Evolutionary conservation across 2,113 vertebrate species (phyloP), one percentile per base, ranked within the genome.

Genomic region (Centrocercus urophasianus): DNA sequence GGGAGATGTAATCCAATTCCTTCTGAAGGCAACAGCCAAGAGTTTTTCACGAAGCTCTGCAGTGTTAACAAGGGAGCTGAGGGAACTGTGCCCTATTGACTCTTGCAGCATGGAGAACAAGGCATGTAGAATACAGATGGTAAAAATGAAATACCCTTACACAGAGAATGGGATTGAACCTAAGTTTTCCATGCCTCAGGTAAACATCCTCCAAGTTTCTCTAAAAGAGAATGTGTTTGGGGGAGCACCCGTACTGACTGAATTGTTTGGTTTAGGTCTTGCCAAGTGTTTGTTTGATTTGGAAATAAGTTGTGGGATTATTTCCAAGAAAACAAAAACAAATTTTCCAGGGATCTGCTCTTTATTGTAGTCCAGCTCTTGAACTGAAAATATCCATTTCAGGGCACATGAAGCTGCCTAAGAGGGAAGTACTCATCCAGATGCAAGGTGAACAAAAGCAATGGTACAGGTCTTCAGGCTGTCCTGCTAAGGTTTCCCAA

Each of bases 261-360:
- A 88, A 90, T 50, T 56, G 32, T 77, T 91, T 92, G 38, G 13
- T 83, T 90, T 91, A 81, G 69, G 14, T 67, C 25, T 61, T 86
- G 90, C 79, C 50, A 94, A 93, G 25, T 47, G 47, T 70, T 93
- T 91, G 56, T 57, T 94, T 92, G 76, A 71, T 91, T 91, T 94
- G 92, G 75, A 90, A 81, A 75, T 64, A 45, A 88, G 80, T 56
- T 17, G 5, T 74, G 38, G 42, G 69, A 52, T 64, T 83, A 75
- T 32, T 83, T 90, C 61, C 65, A 95, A 86, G 79, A 74, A 91
- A 90, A 88, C 66, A 83, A 95, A 86, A 22, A 0, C 50, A 80
- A 80, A 32, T 40, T 42, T 78, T 92, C 82, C 47, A 59, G 19
- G 52, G 43, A 81, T 69, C 70, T 40, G 20, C 21, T 78, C 40